Evolutionary conservation across 1,140 invertebrate species (phyloP).

Genomic region (Drosophila chauvacae): DNA sequence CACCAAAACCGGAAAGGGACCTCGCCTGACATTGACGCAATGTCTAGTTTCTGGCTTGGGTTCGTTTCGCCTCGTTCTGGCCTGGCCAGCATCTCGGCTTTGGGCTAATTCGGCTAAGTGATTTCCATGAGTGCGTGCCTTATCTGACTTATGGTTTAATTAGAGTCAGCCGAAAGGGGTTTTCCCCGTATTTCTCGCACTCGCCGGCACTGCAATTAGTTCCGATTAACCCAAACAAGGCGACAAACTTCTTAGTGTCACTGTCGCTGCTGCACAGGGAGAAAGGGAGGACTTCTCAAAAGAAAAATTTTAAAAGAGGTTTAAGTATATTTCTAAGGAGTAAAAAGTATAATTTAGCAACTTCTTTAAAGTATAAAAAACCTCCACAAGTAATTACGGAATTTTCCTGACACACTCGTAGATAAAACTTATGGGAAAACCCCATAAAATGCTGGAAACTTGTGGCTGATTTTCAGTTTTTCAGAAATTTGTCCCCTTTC

Average conservation of each 20-base stretch:
- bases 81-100: slow-evolving; percentile 15
- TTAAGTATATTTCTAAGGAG: too few species aligned
- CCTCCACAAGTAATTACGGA: too few species aligned
- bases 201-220: slow-evolving; percentile 37
- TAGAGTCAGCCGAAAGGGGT: slow-evolving; percentile 63
- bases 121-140: slow-evolving; percentile 67
- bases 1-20: slow-evolving; percentile 12
- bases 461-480: neutral
- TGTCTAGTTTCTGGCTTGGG: slow-evolving; percentile 1
- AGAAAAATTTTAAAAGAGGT: too few species aligned
- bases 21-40: slow-evolving; percentile 53
- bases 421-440: neutral
- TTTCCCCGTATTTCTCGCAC: slow-evolving; percentile 2
- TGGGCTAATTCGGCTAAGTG: slow-evolving; percentile 75
- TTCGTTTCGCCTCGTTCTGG: neutral
- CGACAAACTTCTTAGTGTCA: neutral
- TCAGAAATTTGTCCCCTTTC: neutral
- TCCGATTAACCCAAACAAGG: slow-evolving; percentile 30
- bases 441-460: neutral
- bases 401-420: too few species aligned
- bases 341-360: too few species aligned
- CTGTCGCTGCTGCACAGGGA: too few species aligned
- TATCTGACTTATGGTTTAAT: slow-evolving; percentile 75
- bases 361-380: too few species aligned
- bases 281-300: too few species aligned